Evolutionary conservation across 2,113 vertebrate genomes (phyloP), one percentile per base, ranked within the genome.

Genomic region (Lota lota): DNA sequence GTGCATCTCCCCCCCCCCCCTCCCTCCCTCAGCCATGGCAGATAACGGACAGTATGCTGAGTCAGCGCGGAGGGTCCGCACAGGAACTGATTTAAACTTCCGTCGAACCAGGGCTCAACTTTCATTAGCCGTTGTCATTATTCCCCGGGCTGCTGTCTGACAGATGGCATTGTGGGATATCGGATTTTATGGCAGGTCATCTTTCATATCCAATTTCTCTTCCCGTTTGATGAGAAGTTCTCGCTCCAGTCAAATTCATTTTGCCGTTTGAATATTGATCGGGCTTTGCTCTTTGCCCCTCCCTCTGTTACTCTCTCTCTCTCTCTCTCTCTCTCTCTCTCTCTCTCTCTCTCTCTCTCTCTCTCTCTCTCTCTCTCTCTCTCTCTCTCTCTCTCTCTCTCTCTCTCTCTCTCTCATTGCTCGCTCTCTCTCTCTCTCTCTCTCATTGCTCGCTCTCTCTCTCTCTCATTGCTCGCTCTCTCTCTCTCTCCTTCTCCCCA

Each of bases 131-230:
- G 78, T 74, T 88, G 87, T 88, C 88, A 88, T 90, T 87, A 87
- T 88, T 90, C 80, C 83, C 71, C 64, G 73, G 40, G 82, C 79
- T 80, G 79, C 81, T 86, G 85, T 84, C 85, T 91, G 88, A 93
- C 85, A 89, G 85, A 89, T 88, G 88, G 84, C 86, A 90, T 91
- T 92, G 90, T 88, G 83, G 89, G 85, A 90, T 90, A 90, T 91
- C 86, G 84, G 86, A 83, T 91, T 91, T 89, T 85, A 84, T 88
- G 86, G 86, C 88, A 88, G 91, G 89, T 91, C 89, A 90, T 93
- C 89, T 89, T 87, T 92, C 89, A 91, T 90, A 90, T 93, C 83
- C 89, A 88, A 90, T 91, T 91, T 89, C 84, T 88, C 86, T 89
- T 86, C 79, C 87, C 86, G 88, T 90, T 90, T 89, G 86, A 90